Percentiles rank a stretch among this genome's conserved stretches.
phyloP scores from a whole-genome alignment of 2,888 invertebrate genomes.

The Cyclophora albipunctata region DNA sequence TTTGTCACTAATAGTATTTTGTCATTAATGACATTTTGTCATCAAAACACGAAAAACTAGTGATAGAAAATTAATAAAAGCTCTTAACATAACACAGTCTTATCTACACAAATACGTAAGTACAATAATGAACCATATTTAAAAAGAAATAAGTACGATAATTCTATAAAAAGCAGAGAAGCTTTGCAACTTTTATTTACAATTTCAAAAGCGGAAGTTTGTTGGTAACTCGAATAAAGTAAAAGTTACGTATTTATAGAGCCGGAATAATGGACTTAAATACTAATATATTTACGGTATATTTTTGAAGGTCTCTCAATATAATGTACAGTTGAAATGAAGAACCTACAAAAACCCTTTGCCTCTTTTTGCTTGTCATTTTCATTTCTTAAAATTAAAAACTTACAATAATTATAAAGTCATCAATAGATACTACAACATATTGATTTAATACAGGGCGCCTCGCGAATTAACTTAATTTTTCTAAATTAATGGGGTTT shows the following conservation, averaged over 20 bases:
- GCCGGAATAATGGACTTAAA: slow-evolving; percentile 34
- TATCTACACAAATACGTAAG: slow-evolving; percentile 26
- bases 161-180: slow-evolving; percentile 28
- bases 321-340: slow-evolving; percentile 56
- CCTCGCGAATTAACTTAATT: no score
- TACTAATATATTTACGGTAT: slow-evolving; percentile 42
- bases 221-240: slow-evolving; percentile 67
- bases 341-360: slow-evolving; percentile 64
- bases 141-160: slow-evolving; percentile 2
- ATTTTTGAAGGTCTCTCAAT: slow-evolving; percentile 59
- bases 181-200: slow-evolving; percentile 50
- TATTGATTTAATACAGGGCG: not conserved
- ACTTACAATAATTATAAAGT: slow-evolving; percentile 22
- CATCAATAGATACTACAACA: slow-evolving; percentile 17
- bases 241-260: slow-evolving; percentile 47
- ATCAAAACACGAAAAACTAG: no score
- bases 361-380: slow-evolving; percentile 71
- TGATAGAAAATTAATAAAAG: no score
- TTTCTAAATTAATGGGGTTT: no score
- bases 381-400: slow-evolving; percentile 36
- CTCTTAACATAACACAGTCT: slow-evolving; percentile 24
- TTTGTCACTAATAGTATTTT: no score
- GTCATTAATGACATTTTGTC: no score
- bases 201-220: slow-evolving; percentile 48
- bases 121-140: slow-evolving; percentile 8